Evolutionary conservation across 2,113 vertebrate species (phyloP), one percentile per base, ranked within the genome.

Genomic region (Oriolus oriolus): DNA sequence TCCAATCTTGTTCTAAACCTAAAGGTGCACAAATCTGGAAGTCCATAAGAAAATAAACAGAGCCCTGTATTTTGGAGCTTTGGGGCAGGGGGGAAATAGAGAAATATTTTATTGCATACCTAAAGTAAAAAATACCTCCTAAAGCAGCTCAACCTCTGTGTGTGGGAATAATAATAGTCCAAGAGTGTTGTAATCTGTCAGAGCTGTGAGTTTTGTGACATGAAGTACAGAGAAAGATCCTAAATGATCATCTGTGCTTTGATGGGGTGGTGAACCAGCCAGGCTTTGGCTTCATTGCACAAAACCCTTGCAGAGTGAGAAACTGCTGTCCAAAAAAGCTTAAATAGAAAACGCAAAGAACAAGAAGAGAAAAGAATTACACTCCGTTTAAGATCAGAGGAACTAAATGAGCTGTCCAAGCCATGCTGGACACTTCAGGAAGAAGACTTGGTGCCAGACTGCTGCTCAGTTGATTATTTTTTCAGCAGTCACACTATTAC

Each of bases 11-110:
- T 73, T 82, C 66, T 56, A 50, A 77, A 57, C 44, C 16, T 83
- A 59, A 76, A 76, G 21, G 16, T 54, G 33, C 15, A 21, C 30
- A 52, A 42, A 75, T 47, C 30, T 82, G 27, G 28, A 90, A 85
- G 28, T n/a, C 22, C 22, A 45, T 31, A 61, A 84, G 45, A 49
- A 93, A 78, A 84, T 53, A 47, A 77, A 16, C 9, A 49, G n/a
- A 60, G 14, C 10, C 77, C 10, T 77, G 20, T 45, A 14, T 73
- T 76, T 17, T 1, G 21, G 27, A 35, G 6, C 52, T 47, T n/a
- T 22, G 8, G 1, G 3, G 1, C 8, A 20, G 1, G 6, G 27
- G 31, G 9, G 24, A 35, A 54, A 54, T 9, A 16, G 11, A 74
- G 44, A 70, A 81, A 16, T 50, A 45, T 5, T 79, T 80, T 59